Evolutionary conservation across 2,113 vertebrate genomes (phyloP).

Genomic region (Arvicanthis niloticus): DNA sequence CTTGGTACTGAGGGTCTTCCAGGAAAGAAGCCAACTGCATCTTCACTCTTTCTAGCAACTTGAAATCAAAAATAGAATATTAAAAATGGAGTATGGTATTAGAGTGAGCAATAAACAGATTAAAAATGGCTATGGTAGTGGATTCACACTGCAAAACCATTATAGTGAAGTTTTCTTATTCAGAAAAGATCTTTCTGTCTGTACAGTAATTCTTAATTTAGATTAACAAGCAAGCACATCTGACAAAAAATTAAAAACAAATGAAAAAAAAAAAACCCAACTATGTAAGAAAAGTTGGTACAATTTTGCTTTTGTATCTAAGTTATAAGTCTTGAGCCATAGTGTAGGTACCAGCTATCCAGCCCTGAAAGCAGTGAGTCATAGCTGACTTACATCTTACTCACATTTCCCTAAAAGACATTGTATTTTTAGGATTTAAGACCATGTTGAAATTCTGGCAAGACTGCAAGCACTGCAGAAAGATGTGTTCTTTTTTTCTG

Average conservation of each 20-base stretch:
- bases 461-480: conserved; percentile 86
- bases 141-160: background rate
- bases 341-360: conserved; percentile 75
- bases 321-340: conserved; percentile 59
- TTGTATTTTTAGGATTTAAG: conserved; percentile 86
- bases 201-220: conserved; percentile 40
- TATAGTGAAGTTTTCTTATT: background rate
- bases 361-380: conserved; percentile 86
- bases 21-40: conserved; percentile 99
- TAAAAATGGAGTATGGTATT: background rate
- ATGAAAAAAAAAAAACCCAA: conserved; percentile 44
- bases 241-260: conserved; percentile 32
- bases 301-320: conserved; percentile 72
- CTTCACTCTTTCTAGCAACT: conserved; percentile 99
- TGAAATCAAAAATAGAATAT: conserved; percentile 73
- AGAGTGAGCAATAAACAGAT: conserved; percentile 27
- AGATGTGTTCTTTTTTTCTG: conserved; percentile 26
- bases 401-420: conserved; percentile 88
- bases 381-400: conserved; percentile 85
- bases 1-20: conserved; percentile 98
- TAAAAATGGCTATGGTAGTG: background rate
- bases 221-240: conserved; percentile 58
- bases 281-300: conserved; percentile 70
- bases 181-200: conserved; percentile 45
- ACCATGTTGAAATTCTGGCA: conserved; percentile 86